Percentiles rank a stretch among this genome's conserved stretches.
Evolutionary conservation across 2,797 vertebrate species (phyloP).

Genomic region (Chelonia mydas): DNA sequence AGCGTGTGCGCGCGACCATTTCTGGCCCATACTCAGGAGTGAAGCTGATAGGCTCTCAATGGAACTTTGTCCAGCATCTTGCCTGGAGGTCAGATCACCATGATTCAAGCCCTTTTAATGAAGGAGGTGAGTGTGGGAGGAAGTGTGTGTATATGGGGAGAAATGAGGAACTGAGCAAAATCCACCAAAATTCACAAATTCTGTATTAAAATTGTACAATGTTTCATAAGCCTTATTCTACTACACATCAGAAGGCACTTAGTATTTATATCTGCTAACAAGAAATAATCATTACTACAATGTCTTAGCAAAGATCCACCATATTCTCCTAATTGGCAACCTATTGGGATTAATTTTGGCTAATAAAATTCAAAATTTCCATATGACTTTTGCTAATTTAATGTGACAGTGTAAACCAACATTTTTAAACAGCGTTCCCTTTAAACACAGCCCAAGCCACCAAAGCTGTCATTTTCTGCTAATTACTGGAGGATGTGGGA

Average conservation of each 20-base stretch:
- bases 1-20: background rate
- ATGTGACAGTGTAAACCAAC: slow-evolving; percentile 2
- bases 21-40: background rate
- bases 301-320: background rate
- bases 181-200: background rate
- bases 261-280: background rate
- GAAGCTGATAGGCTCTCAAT: background rate
- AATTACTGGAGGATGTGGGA: background rate
- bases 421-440: background rate
- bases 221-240: background rate
- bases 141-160: background rate
- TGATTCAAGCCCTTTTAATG: background rate
- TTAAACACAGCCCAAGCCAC: background rate
- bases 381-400: slow-evolving; percentile 19
- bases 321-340: slow-evolving; percentile 10
- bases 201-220: background rate
- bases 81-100: background rate
- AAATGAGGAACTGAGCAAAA: background rate
- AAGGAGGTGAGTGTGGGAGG: background rate
- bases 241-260: background rate
- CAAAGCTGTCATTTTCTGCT: background rate
- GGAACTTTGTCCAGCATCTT: background rate
- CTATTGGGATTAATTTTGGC: background rate
- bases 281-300: background rate
- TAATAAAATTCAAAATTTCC: background rate